phyloP scores from a whole-genome alignment of 2,113 vertebrate genomes.

The Myotis brandtii region DNA sequence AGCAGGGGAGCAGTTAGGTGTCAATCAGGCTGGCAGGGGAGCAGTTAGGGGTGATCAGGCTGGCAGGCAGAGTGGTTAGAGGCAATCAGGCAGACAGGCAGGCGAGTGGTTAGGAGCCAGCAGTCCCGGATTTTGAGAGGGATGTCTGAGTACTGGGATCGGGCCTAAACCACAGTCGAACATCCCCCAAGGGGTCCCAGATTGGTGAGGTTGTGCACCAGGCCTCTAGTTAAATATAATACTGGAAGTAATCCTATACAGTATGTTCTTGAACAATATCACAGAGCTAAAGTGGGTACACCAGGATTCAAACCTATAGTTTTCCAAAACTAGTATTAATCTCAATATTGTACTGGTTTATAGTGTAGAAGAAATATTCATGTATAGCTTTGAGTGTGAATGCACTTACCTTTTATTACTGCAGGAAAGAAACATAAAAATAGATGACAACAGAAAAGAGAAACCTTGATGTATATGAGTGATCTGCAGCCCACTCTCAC shows the following conservation, averaged over 20 bases:
- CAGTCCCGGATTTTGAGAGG: too few species aligned
- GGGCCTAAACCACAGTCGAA: too few species aligned
- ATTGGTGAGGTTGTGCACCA: too few species aligned
- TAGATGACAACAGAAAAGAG: background rate
- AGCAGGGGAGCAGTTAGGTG: too few species aligned
- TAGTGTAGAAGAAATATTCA: background rate
- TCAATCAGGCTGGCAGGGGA: too few species aligned
- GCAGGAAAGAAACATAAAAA: background rate
- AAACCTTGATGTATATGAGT: background rate
- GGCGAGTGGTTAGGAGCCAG: too few species aligned
- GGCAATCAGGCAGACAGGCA: too few species aligned
- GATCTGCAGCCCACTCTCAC: background rate
- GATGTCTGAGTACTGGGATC: too few species aligned
- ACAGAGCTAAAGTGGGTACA: background rate
- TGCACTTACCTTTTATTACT: background rate
- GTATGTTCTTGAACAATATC: background rate
- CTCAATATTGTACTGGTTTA: background rate
- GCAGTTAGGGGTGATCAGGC: too few species aligned
- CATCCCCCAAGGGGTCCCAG: too few species aligned
- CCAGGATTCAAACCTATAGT: background rate
- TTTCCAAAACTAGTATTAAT: background rate
- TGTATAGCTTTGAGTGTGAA: background rate
- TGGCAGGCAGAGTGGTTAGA: too few species aligned
- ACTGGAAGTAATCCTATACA: background rate
- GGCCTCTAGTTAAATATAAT: background rate